Percentiles rank a stretch among this genome's conserved stretches.
Conservation (phyloP, 92 coral and sea anemone genomes). For the Siderastrea siderea region DNA sequence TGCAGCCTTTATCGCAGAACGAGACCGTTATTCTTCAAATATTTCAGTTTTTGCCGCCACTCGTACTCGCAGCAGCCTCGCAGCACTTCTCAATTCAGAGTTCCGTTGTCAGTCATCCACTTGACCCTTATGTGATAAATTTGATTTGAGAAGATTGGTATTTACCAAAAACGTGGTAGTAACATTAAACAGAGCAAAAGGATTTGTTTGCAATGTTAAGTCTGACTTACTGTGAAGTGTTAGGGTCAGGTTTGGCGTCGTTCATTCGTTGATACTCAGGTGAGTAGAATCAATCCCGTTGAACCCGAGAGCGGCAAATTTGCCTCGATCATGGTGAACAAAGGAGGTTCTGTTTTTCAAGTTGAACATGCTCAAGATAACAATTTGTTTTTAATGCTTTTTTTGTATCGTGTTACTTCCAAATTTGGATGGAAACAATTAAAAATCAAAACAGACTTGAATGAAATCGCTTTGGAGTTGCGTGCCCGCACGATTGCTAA, state of each 20-base stretch:
- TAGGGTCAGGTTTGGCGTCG: too few species aligned
- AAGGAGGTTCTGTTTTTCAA: slow-evolving; percentile 2
- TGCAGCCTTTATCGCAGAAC: not conserved
- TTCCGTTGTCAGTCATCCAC: slow-evolving; percentile 15
- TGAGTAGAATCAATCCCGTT: not conserved
- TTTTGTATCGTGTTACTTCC: slow-evolving; percentile 9
- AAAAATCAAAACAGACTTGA: slow-evolving; percentile 31
- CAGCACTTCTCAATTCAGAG: too few species aligned
- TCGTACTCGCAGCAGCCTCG: too few species aligned
- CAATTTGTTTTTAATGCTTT: slow-evolving; percentile 17
- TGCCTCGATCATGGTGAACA: not conserved
- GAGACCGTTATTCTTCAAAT: slow-evolving; percentile 6
- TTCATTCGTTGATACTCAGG: not conserved
- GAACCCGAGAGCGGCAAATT: slow-evolving; percentile 2
- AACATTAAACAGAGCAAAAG: not conserved
- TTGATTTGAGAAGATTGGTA: not conserved
- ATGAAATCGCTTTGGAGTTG: slow-evolving; percentile 21
- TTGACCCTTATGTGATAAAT: slow-evolving; percentile 29
- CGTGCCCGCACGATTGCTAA: slow-evolving; percentile 47
- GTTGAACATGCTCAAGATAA: slow-evolving; percentile 25
- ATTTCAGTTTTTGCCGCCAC: not conserved
- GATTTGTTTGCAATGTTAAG: not conserved
- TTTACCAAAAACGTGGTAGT: not conserved
- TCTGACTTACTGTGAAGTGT: not conserved
- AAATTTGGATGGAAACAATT: slow-evolving; percentile 24